Evolutionary conservation across 2,113 vertebrate genomes (phyloP), one percentile per base, ranked within the genome.

Genomic region (Rana temporaria): DNA sequence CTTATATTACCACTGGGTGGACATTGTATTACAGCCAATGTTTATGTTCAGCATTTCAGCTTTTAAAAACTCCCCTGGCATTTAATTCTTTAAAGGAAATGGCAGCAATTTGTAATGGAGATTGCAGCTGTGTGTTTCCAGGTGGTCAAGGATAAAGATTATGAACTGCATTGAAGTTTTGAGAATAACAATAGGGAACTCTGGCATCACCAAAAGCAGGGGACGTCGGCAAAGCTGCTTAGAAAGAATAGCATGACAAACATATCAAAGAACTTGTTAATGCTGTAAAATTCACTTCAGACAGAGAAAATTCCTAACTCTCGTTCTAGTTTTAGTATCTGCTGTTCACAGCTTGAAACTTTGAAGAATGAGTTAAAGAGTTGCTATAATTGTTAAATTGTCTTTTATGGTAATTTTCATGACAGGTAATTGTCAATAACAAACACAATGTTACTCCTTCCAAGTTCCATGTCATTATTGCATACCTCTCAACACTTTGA

Each of bases 1-100:
- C 90, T 91, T 89, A 85, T 82, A 86, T 90, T 92, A 92, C 88
- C 88, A 89, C 89, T 34, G 91, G 90, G 89, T 91, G 89, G 90
- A 91, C 89, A 18, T 71, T 79, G 38, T 69, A 62, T 67, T 5
- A 15, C 56, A 88, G 89, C 88, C 91, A 92, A 87, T 63, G 87
- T 87, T 81, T 81, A 78, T 70, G 78, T 81, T 85, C 89, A 87
- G 63, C 84, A 87, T 89, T 88, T 89, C 87, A 20, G 64, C 84
- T 88, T 22, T 86, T 88, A 86, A 91, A 91, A 89, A 79, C 88
- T 89, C 85, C 86, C 86, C 85, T 90, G 89, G 87, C 84, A 82
- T 89, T 86, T 85, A 57, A 57, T 75, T 67, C 15, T 38, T 85
- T 84, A 86, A 86, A 89, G 85, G 62, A 88, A 84, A 42, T 11